A percentile compares a stretch with the other conserved stretches of the same genome.
Evolutionary conservation across 1,140 invertebrate species (phyloP).

Genomic region (Heliconius melpomene): DNA sequence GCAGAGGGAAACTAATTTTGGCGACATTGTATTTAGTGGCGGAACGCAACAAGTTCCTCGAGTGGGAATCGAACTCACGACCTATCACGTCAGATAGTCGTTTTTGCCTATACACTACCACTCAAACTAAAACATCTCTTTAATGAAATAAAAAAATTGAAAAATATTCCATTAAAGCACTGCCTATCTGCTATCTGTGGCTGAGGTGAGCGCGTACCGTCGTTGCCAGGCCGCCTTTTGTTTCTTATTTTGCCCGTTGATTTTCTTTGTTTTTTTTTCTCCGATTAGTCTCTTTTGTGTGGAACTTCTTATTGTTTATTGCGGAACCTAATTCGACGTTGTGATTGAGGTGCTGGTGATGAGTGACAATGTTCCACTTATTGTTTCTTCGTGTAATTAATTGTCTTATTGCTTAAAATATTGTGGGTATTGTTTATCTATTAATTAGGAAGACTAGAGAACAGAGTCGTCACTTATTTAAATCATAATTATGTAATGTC

Average conservation of each 20-base stretch:
- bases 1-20: no score
- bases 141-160: not conserved
- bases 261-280: constrained; percentile 50
- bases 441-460: not conserved
- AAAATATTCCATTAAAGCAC: not conserved
- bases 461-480: no score
- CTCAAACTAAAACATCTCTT: not conserved
- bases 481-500: no score
- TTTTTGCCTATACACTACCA: no score
- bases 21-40: no score
- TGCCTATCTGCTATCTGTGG: constrained; percentile 23
- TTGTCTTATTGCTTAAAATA: constrained; percentile 26
- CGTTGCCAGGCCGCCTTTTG: constrained; percentile 39
- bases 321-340: constrained; percentile 38
- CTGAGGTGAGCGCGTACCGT: constrained; percentile 22
- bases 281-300: constrained; percentile 47
- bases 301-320: constrained; percentile 43
- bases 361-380: constrained; percentile 31
- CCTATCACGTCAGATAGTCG: no score
- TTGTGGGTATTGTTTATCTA: not conserved
- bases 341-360: constrained; percentile 29
- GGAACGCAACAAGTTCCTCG: no score
- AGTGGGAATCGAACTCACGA: no score
- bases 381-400: constrained; percentile 34
- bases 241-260: constrained; percentile 43